Conservation (phyloP, 2,888 invertebrate species). For the Caenorhabditis angaria region DNA sequence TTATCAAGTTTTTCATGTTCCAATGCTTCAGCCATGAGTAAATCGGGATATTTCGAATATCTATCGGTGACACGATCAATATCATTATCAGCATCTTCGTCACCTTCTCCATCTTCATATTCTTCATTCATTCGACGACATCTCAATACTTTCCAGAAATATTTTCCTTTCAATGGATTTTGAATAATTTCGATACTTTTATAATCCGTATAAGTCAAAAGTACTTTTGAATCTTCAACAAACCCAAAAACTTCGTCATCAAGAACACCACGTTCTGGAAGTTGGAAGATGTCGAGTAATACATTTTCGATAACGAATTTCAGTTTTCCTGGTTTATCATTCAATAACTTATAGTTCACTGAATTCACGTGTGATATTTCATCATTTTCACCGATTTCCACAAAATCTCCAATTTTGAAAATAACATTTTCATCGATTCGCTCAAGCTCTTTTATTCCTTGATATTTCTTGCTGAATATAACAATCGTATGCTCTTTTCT, state of each 20-base stretch:
- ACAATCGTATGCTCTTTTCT: too few species aligned
- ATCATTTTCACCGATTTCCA: constrained; percentile 4
- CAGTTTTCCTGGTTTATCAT: not conserved
- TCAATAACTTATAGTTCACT: not conserved
- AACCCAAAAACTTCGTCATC: too few species aligned
- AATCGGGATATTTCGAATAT: not conserved
- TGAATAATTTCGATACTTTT: too few species aligned
- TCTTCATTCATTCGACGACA: not conserved
- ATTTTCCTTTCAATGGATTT: not conserved
- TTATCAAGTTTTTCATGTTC: not conserved
- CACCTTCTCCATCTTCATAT: not conserved
- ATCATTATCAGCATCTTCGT: not conserved
- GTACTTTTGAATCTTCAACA: too few species aligned
- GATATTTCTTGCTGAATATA: too few species aligned
- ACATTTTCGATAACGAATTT: constrained; percentile 2
- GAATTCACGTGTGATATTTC: too few species aligned
- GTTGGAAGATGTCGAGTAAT: not conserved
- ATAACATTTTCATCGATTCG: too few species aligned
- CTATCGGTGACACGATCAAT: not conserved
- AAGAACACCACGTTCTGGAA: not conserved
- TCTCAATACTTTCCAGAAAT: too few species aligned
- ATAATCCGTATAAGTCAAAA: too few species aligned
- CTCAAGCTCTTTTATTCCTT: too few species aligned
- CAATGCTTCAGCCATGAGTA: not conserved
- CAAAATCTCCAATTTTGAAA: not conserved